Evolutionary conservation across 2,888 invertebrate genomes (phyloP).

Genomic region (Phyllotreta cruciferae): DNA sequence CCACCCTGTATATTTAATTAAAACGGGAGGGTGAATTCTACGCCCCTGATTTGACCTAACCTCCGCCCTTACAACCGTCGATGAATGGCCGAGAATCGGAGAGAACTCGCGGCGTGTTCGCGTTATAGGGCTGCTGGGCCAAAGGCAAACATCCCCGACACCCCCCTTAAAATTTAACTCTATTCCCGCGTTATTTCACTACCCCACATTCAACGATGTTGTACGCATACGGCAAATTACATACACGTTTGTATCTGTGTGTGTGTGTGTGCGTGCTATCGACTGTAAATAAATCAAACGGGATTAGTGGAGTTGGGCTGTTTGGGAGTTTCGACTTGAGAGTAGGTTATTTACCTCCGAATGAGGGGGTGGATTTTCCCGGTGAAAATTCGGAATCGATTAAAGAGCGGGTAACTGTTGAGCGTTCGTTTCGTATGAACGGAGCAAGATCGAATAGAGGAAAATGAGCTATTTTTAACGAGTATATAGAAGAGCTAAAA

Average conservation of each 20-base stretch:
- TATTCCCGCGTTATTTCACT: conserved; percentile 11
- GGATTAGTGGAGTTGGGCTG: neutral
- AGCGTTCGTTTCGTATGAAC: no score
- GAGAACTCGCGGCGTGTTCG: conserved; percentile 3
- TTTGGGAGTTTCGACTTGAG: conserved; percentile 1
- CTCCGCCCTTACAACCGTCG: no score
- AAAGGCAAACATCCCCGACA: conserved; percentile 1
- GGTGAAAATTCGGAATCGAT: neutral
- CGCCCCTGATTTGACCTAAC: no score
- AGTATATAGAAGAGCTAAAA: no score
- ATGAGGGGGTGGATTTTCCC: neutral
- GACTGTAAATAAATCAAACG: conserved; percentile 14
- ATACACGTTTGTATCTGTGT: neutral
- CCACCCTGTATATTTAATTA: no score
- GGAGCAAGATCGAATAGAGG: no score
- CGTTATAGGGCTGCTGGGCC: neutral
- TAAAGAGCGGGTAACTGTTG: neutral
- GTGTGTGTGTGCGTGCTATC: conserved; percentile 15
- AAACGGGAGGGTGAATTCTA: no score
- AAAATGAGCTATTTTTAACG: no score
- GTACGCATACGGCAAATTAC: conserved; percentile 6
- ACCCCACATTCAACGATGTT: conserved; percentile 12
- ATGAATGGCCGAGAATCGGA: neutral
- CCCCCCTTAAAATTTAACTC: no score
- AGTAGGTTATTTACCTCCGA: conserved; percentile 17